Evolutionary conservation across 2,113 vertebrate species (phyloP), one percentile per base, ranked within the genome.

Genomic region (Myiagra hebetior): DNA sequence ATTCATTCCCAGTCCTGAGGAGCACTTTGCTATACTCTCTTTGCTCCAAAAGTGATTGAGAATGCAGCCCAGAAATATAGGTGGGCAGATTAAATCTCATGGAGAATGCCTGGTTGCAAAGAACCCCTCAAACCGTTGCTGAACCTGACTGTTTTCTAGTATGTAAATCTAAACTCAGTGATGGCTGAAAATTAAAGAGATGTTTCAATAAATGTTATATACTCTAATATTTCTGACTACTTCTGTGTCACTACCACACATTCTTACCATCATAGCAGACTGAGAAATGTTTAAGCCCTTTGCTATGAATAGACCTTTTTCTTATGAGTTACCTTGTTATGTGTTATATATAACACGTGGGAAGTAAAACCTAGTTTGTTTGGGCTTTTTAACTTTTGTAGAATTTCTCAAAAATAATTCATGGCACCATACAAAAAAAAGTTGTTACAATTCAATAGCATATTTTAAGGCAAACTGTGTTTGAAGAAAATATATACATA

Each of bases 1-100:
- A 97, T 94, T 95, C 87, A 89, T 97, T 98, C 91, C 88, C 96
- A 92, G 88, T 97, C 80, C 95, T 94, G 89, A 97, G 83, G 96
- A 97, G 75, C 70, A 95, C 73, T 97, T 97, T 91, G 73, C 93
- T 97, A 59, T 44, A 93, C 52, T 85, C 95, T 57, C 47, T 80
- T 84, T 91, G 80, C 91, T 96, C 90, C 92, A 96, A 88, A 95
- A 96, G 53, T 82, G 87, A 94, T 93, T 95, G 94, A 95, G 93
- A 97, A 93, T 60, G 44, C 87, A 97, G 78, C 68, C 92, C 92
- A 96, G 81, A 98, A 97, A 76, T 75, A 87, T 80, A 97, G 95
- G 93, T 97, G 83, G 94, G 73, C 83, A 94, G 82, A 88, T 69
- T 90, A 63, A 24, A 63, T 95, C 91, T 96, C 90, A n/a, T 31